Percentiles rank a stretch among this genome's conserved stretches.
These are phyloP conservation scores for Monodelphis domestica DNA, from an alignment of 2,797 vertebrate genomes.

Conservation along the genomic window DNA sequence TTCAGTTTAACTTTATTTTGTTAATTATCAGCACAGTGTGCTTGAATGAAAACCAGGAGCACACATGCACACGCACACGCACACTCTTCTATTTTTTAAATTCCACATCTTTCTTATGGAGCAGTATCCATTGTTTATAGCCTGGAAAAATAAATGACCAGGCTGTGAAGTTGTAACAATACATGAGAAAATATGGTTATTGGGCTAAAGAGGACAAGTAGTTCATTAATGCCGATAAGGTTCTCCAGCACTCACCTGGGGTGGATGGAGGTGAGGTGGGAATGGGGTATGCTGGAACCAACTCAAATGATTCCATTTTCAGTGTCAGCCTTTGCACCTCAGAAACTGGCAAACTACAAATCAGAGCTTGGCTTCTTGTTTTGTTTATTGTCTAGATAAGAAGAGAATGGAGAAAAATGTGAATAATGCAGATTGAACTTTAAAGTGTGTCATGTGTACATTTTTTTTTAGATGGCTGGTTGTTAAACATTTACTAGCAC, in stretches of 20 bases:
- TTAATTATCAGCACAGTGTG: slow-evolving; percentile 64
- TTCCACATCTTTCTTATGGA: background rate
- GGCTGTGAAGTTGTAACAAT: background rate
- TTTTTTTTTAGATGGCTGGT: background rate
- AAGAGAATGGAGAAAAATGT: background rate
- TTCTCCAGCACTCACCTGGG: background rate
- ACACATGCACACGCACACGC: slow-evolving; percentile 70
- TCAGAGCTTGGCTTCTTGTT: background rate
- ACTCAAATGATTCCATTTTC: background rate
- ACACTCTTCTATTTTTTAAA: slow-evolving; percentile 1
- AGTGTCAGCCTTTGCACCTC: background rate
- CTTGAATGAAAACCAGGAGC: slow-evolving; percentile 71
- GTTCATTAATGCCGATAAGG: background rate
- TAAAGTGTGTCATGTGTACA: background rate
- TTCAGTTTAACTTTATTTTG: slow-evolving; percentile 33
- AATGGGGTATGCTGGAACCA: background rate
- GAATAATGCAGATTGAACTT: background rate
- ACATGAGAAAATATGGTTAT: background rate
- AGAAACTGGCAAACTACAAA: background rate
- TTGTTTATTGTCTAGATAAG: background rate
- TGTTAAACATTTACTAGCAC: background rate
- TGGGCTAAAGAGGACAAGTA: background rate
- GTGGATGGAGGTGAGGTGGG: background rate
- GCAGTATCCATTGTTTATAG: background rate
- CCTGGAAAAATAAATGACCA: background rate